phyloP scores from a whole-genome alignment of 2,888 invertebrate genomes.

The Drosophila affinis region DNA sequence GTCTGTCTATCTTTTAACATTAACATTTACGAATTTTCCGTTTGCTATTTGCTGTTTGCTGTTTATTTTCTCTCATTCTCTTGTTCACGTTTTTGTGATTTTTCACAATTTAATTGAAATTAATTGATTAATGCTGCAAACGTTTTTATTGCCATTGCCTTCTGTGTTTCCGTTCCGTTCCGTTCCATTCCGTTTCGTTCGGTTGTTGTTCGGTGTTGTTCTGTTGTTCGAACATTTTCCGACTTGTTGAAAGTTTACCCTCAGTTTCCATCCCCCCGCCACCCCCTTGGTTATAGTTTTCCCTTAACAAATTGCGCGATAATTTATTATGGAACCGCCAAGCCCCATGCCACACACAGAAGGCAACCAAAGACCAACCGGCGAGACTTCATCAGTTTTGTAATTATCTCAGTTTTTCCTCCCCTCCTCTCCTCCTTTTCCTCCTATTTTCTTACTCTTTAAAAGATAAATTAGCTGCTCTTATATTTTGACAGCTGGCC shows the following conservation, averaged over 20 bases:
- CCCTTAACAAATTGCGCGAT: conserved; percentile 51
- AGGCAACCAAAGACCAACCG: conserved; percentile 12
- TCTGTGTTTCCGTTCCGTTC: conserved; percentile 30
- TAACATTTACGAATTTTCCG: background rate
- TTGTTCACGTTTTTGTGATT: conserved; percentile 68
- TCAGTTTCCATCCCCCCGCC: background rate
- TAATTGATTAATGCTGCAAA: conserved; percentile 64
- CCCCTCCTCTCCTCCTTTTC: background rate
- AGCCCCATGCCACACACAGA: conserved; percentile 1
- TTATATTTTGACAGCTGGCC: conserved; percentile 59
- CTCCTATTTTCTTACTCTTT: conserved; percentile 1
- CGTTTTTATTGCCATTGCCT: conserved; percentile 55
- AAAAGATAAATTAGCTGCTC: conserved; percentile 57
- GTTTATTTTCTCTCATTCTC: conserved; percentile 8
- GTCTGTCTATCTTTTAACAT: background rate
- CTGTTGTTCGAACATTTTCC: conserved; percentile 32
- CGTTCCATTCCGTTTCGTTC: conserved; percentile 2
- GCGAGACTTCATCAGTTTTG: conserved; percentile 20
- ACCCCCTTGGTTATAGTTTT: conserved; percentile 42
- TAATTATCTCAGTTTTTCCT: conserved; percentile 39
- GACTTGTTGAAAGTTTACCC: conserved; percentile 54
- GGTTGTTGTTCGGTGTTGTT: background rate
- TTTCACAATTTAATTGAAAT: conserved; percentile 65
- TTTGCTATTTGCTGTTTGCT: conserved; percentile 1
- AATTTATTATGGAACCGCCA: conserved; percentile 50